These are phyloP conservation scores for Falco naumanni DNA, from an alignment of 2,797 vertebrate genomes.

Conservation along the genomic window DNA sequence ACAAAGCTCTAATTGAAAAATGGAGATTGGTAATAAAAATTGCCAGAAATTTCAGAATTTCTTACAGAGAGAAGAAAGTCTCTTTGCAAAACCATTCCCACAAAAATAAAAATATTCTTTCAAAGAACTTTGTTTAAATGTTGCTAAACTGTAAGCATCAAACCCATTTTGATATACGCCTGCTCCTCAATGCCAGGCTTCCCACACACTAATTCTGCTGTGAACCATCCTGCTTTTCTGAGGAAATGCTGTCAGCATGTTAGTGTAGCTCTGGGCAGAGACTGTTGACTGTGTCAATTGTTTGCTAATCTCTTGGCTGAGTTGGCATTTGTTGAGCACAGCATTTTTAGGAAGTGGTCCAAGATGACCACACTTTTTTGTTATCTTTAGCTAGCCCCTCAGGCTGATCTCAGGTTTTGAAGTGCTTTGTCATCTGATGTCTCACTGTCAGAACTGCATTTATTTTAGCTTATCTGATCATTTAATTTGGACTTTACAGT, in stretches of 20 bases:
- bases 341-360: slow-evolving; percentile 27
- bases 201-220: not conserved
- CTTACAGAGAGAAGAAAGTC: not conserved
- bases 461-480: not conserved
- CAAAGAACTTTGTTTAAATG: not conserved
- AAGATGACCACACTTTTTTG: slow-evolving; percentile 15
- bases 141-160: not conserved
- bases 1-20: not conserved
- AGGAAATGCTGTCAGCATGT: slow-evolving; percentile 19
- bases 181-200: not conserved
- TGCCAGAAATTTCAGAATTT: not conserved
- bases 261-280: not conserved
- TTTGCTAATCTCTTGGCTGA: slow-evolving; percentile 40
- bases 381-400: slow-evolving; percentile 5
- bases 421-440: not conserved
- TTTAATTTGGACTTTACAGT: rapidly evolving
- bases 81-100: not conserved
- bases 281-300: slow-evolving; percentile 25
- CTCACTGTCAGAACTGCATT: not conserved
- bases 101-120: not conserved
- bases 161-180: rapidly evolving
- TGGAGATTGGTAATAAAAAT: not conserved
- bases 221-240: not conserved
- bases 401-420: slow-evolving; percentile 11
- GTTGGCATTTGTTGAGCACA: not conserved